Conservation (phyloP, 1,140 invertebrate species). For the Calycopis cecrops region DNA sequence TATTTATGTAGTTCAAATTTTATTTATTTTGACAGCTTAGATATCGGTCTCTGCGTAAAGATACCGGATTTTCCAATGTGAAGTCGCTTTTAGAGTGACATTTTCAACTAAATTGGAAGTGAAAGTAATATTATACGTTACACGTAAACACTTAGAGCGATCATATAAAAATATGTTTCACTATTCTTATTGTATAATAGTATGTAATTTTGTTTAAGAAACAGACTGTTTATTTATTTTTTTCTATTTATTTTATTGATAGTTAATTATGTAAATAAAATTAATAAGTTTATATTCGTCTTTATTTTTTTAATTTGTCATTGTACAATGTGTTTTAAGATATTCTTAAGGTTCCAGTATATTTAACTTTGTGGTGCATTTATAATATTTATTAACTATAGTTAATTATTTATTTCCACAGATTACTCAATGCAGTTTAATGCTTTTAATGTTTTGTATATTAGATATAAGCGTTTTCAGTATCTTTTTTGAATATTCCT, state of each 20-base stretch:
- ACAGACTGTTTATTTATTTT: conserved; percentile 11
- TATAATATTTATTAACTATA: conserved; percentile 1
- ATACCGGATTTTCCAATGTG: no score
- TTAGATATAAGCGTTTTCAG: conserved; percentile 3
- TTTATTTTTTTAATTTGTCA: no score
- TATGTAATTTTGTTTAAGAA: conserved; percentile 1
- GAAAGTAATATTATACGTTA: no score
- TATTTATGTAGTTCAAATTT: no score
- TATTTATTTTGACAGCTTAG: no score
- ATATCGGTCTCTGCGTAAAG: no score
- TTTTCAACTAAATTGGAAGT: no score
- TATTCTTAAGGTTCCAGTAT: not conserved
- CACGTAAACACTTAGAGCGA: no score
- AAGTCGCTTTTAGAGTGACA: no score
- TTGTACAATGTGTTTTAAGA: not conserved
- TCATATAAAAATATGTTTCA: conserved; percentile 1
- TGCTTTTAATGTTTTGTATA: conserved; percentile 7
- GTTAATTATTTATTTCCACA: conserved; percentile 3
- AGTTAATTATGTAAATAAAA: conserved; percentile 9
- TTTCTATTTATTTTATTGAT: conserved; percentile 6
- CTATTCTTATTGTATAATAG: conserved; percentile 3
- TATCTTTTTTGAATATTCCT: not conserved
- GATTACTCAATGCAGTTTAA: not conserved
- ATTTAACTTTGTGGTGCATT: conserved; percentile 8
- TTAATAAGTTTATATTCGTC: no score